These are phyloP conservation scores for Watsonalla cultraria DNA, from an alignment of 2,888 invertebrate species.

Conservation along the genomic window DNA sequence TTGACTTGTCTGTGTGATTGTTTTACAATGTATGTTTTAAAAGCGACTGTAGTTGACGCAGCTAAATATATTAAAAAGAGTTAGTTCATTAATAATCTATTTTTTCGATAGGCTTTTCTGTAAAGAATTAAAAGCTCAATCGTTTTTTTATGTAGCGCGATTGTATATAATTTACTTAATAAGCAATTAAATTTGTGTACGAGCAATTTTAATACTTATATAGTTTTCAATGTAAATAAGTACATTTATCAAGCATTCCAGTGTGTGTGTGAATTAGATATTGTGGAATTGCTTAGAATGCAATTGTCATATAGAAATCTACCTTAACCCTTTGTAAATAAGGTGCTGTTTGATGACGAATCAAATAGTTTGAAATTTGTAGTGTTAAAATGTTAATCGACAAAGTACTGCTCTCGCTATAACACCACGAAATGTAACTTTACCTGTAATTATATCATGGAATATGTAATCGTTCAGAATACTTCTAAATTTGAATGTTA, in stretches of 20 bases:
- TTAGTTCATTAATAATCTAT: constrained; percentile 30
- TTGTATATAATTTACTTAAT: constrained; percentile 36
- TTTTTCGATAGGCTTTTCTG: constrained; percentile 13
- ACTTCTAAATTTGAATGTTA: not conserved
- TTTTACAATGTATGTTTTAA: constrained; percentile 16
- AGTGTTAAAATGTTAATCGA: constrained; percentile 25
- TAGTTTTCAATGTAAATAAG: constrained; percentile 35
- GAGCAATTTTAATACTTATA: constrained; percentile 24
- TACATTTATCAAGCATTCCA: constrained; percentile 59
- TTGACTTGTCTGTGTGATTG: constrained; percentile 17
- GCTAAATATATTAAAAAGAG: not conserved
- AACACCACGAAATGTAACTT: constrained; percentile 43
- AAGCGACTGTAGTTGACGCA: not conserved
- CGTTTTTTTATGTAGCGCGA: constrained; percentile 28
- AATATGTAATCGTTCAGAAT: constrained; percentile 3
- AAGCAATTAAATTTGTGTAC: constrained; percentile 19
- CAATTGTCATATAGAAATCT: constrained; percentile 26
- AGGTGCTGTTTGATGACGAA: constrained; percentile 42
- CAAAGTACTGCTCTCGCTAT: constrained; percentile 45
- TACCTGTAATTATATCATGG: constrained; percentile 12
- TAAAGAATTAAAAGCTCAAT: constrained; percentile 24
- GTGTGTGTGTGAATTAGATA: constrained; percentile 41
- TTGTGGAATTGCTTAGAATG: constrained; percentile 44
- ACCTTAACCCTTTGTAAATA: constrained; percentile 43
- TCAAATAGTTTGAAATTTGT: constrained; percentile 24